Conservation (phyloP, 2,113 vertebrate genomes). For the Ornithorhynchus anatinus region DNA sequence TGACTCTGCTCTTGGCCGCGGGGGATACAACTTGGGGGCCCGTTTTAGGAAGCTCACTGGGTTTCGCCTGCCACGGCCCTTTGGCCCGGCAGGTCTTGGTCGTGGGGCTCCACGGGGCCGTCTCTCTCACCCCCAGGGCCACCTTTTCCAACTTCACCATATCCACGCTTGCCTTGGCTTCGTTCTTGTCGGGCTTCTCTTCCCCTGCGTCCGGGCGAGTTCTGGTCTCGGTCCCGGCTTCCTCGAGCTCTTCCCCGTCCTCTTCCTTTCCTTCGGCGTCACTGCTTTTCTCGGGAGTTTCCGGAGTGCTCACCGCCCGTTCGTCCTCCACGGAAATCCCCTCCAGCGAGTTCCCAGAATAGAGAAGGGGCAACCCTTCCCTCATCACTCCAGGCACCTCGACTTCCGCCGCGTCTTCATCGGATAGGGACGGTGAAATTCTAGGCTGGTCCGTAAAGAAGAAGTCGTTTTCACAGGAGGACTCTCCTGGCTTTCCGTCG, state of each 20-base stretch:
- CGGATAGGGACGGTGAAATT: neutral
- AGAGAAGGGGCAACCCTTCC: neutral
- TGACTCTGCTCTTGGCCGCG: neutral
- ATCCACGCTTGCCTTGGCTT: neutral
- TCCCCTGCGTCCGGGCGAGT: neutral
- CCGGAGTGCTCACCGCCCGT: neutral
- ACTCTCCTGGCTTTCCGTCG: constrained; percentile 14
- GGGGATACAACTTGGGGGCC: neutral
- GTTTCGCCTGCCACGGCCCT: constrained; percentile 11
- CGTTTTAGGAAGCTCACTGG: neutral
- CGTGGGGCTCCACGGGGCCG: neutral
- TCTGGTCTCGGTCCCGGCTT: neutral
- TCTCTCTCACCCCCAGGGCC: neutral
- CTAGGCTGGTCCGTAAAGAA: neutral
- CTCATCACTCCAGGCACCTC: neutral
- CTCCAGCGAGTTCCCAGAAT: neutral
- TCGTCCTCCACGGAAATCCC: neutral
- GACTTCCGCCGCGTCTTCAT: neutral
- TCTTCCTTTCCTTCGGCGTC: neutral
- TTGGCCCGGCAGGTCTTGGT: constrained; percentile 28
- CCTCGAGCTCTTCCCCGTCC: constrained; percentile 5
- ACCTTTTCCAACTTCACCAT: constrained; percentile 40
- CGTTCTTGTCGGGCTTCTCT: constrained; percentile 29
- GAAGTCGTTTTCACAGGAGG: neutral
- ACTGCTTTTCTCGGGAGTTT: neutral